phyloP scores from a whole-genome alignment of 92 coral and sea anemone species.

The Parazoanthus swiftii region DNA sequence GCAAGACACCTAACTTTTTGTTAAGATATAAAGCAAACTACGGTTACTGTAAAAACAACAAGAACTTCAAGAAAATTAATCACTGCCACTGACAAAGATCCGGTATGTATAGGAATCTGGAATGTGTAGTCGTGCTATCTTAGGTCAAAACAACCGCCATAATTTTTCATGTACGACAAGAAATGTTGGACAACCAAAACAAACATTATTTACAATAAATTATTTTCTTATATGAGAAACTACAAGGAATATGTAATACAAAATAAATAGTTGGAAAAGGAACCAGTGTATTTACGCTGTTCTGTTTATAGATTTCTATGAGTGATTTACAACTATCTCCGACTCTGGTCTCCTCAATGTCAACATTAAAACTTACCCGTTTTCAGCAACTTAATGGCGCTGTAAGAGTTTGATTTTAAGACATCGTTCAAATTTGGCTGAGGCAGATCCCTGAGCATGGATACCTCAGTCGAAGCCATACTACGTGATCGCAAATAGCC shows the following conservation, averaged over 20 bases:
- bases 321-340: too few relatives aligned
- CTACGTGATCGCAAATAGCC: background rate
- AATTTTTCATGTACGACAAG: background rate
- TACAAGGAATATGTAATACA: background rate
- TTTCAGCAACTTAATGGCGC: conserved; percentile 79
- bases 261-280: background rate
- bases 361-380: conserved; percentile 64
- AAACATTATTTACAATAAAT: too few relatives aligned
- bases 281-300: background rate
- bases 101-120: background rate
- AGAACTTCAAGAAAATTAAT: background rate
- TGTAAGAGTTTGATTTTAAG: conserved; percentile 72
- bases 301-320: too few relatives aligned
- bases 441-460: conserved; percentile 71
- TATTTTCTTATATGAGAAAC: background rate
- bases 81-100: background rate
- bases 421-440: conserved; percentile 82
- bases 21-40: background rate
- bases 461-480: conserved; percentile 49
- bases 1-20: conserved; percentile 13
- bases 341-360: background rate
- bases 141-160: background rate
- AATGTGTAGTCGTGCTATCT: background rate
- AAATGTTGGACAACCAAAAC: background rate
- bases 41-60: background rate